phyloP scores from a whole-genome alignment of 2,888 invertebrate species.

The Tolmerus cingulatus region DNA sequence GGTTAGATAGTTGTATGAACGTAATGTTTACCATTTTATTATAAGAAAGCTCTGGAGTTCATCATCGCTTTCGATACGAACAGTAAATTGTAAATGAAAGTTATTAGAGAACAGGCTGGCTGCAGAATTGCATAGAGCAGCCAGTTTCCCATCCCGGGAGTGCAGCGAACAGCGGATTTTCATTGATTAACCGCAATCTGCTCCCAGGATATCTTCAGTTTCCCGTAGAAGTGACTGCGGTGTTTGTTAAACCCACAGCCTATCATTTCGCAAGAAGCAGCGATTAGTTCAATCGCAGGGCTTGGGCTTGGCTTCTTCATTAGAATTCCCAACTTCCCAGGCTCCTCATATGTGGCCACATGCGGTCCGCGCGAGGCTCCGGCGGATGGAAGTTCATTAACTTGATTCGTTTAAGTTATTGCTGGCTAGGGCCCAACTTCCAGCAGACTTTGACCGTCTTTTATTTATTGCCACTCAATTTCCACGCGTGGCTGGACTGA shows the following conservation, averaged over 20 bases:
- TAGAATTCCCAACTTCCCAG: neutral
- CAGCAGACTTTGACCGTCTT: neutral
- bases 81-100: neutral
- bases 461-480: conserved; percentile 23
- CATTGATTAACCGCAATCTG: neutral
- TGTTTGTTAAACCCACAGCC: neutral
- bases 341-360: neutral
- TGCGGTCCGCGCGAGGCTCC: neutral
- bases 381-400: neutral
- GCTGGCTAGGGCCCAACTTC: neutral
- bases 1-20: neutral
- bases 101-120: neutral
- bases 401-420: conserved; percentile 4
- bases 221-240: neutral
- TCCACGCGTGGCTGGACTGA: conserved; percentile 4
- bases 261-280: neutral
- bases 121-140: neutral
- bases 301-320: neutral
- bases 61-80: neutral
- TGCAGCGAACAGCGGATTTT: neutral
- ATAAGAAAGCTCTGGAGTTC: neutral
- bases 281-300: neutral
- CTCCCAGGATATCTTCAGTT: neutral
- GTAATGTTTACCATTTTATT: neutral
- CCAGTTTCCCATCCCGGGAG: neutral